Percentiles rank a stretch among this genome's conserved stretches.
These are phyloP conservation scores for Vespertilio murinus DNA, from an alignment of 2,797 vertebrate species.

Conservation along the genomic window DNA sequence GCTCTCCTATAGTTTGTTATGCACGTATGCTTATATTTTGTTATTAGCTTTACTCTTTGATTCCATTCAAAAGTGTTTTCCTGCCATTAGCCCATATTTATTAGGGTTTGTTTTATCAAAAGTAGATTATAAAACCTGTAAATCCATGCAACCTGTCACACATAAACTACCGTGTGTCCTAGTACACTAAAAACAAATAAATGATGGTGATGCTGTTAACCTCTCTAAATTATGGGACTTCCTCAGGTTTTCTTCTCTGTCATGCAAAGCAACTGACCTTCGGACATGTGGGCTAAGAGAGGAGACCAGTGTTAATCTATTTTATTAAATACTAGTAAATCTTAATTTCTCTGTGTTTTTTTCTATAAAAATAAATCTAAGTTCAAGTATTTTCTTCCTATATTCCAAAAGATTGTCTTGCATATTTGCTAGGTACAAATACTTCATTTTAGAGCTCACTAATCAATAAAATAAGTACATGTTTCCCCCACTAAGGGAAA, in stretches of 20 bases:
- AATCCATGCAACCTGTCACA: background rate
- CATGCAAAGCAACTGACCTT: background rate
- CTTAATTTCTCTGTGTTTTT: background rate
- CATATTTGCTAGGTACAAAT: background rate
- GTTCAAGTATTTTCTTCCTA: background rate
- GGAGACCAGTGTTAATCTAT: background rate
- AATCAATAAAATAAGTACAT: background rate
- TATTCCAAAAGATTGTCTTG: background rate
- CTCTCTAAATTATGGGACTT: background rate
- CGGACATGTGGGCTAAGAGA: background rate
- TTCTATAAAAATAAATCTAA: constrained; percentile 4
- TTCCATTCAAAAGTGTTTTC: background rate
- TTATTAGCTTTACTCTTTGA: background rate
- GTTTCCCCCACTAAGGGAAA: background rate
- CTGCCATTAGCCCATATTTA: background rate
- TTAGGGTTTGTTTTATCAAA: constrained; percentile 14
- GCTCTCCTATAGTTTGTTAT: background rate
- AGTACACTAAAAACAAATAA: background rate
- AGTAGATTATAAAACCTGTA: background rate
- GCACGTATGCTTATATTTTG: background rate
- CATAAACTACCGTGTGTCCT: background rate
- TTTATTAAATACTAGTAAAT: constrained; percentile 22
- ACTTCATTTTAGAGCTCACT: background rate
- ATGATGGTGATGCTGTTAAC: background rate
- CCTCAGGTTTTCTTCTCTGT: background rate